Percentiles rank a stretch among this genome's conserved stretches.
Evolutionary conservation across 2,888 invertebrate species (phyloP).

Genomic region (Sinopyrophorus schimmeli): DNA sequence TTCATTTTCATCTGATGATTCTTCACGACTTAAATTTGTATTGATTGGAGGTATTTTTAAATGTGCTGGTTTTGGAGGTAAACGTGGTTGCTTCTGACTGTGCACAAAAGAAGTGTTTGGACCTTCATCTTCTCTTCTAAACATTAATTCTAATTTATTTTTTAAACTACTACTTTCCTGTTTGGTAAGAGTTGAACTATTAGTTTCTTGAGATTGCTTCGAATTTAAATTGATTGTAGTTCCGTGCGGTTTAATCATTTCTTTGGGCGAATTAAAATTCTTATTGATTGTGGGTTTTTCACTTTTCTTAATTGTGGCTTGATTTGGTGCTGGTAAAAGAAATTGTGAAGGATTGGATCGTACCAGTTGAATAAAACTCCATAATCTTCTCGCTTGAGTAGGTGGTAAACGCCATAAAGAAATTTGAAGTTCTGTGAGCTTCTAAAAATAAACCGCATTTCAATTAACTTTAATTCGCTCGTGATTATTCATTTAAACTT

Average conservation of each 20-base stretch:
- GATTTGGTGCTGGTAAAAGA: constrained; percentile 3
- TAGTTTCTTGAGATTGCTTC: no score
- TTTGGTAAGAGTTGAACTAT: constrained; percentile 11
- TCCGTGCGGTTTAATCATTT: background rate
- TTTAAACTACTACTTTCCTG: constrained; percentile 14
- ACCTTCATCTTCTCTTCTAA: constrained; percentile 11
- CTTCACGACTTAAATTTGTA: no score
- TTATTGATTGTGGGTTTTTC: background rate
- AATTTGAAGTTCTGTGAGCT: constrained; percentile 32
- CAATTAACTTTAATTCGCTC: constrained; percentile 14
- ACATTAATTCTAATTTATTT: constrained; percentile 17
- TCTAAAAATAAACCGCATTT: constrained; percentile 27
- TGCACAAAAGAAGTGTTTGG: constrained; percentile 11
- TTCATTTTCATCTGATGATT: constrained; percentile 1
- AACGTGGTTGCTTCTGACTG: constrained; percentile 9
- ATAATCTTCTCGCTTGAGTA: constrained; percentile 28
- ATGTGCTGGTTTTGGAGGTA: constrained; percentile 22
- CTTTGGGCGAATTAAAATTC: background rate
- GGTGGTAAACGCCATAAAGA: constrained; percentile 26
- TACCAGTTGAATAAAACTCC: constrained; percentile 32
- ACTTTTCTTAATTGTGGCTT: background rate
- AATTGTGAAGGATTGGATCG: constrained; percentile 27
- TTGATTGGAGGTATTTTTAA: constrained; percentile 3
- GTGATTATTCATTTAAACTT: constrained; percentile 8
- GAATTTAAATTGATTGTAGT: no score